Conservation (phyloP, 2,113 vertebrate species). For the Heliornis fulica region DNA sequence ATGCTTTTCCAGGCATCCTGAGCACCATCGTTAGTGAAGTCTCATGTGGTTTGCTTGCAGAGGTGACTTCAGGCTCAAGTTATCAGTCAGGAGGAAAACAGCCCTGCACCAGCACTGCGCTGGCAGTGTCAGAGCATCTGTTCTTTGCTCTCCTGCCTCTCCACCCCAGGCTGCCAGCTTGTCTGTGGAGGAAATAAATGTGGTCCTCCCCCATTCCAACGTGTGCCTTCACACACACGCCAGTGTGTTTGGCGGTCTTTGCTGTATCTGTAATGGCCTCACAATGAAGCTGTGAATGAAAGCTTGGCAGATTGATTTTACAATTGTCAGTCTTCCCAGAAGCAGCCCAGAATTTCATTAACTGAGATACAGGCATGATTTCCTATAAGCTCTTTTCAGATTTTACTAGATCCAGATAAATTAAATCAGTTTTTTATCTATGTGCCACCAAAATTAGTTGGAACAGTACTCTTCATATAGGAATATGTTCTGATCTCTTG, state of each 20-base stretch:
- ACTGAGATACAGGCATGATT: neutral
- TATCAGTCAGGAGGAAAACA: neutral
- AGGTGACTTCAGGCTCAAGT: neutral
- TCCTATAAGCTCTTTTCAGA: neutral
- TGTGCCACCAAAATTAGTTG: neutral
- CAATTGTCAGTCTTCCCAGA: conserved; percentile 31
- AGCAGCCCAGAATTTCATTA: conserved; percentile 15
- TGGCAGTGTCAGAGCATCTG: neutral
- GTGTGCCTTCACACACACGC: neutral
- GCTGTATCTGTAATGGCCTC: neutral
- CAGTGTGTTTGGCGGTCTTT: neutral
- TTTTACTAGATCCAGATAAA: neutral
- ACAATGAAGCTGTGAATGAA: conserved; percentile 1
- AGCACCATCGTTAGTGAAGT: neutral
- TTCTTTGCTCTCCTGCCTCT: neutral
- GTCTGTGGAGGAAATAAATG: neutral
- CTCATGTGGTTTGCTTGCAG: neutral
- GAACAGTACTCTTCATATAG: neutral
- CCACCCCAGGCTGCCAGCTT: neutral
- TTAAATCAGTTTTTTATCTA: neutral
- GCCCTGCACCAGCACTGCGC: rapidly evolving
- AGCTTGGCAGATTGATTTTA: conserved; percentile 20
- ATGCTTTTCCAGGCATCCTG: rapidly evolving
- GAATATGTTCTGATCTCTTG: neutral
- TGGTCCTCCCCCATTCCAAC: neutral